Evolutionary conservation across 2,888 invertebrate species (phyloP).

Genomic region (Nomada lathburiana): DNA sequence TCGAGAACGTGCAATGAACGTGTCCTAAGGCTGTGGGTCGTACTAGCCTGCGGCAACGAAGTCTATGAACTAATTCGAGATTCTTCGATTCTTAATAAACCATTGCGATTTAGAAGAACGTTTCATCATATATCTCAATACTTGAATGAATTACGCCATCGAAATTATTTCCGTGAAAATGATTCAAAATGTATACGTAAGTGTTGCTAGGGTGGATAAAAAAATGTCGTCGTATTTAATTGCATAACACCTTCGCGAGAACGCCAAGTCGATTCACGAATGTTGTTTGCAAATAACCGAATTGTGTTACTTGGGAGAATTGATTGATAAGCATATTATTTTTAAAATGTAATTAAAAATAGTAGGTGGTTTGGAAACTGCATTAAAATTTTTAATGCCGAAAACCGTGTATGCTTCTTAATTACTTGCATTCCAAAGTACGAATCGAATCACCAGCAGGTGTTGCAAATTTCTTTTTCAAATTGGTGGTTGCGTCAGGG

Average conservation of each 20-base stretch:
- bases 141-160: constrained; percentile 9
- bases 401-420: too few relatives aligned
- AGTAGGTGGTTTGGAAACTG: too few relatives aligned
- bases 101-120: constrained; percentile 7
- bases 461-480: too few relatives aligned
- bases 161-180: too few relatives aligned
- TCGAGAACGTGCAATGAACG: constrained; percentile 22
- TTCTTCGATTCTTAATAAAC: constrained; percentile 46
- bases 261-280: not conserved
- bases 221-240: not conserved
- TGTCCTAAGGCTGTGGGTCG: constrained; percentile 69
- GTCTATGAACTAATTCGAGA: constrained; percentile 74
- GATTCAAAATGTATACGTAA: too few relatives aligned
- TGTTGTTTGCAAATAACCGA: not conserved
- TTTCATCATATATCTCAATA: not conserved
- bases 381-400: too few relatives aligned
- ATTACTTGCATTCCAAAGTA: too few relatives aligned
- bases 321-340: not conserved
- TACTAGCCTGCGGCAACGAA: constrained; percentile 52
- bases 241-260: not conserved
- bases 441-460: too few relatives aligned
- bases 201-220: too few relatives aligned
- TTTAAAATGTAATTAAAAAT: too few relatives aligned
- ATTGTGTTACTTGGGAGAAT: not conserved
- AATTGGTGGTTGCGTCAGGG: too few relatives aligned